Evolutionary conservation across 2,797 vertebrate species (phyloP).

Genomic region (Petrocephalus sullivani): DNA sequence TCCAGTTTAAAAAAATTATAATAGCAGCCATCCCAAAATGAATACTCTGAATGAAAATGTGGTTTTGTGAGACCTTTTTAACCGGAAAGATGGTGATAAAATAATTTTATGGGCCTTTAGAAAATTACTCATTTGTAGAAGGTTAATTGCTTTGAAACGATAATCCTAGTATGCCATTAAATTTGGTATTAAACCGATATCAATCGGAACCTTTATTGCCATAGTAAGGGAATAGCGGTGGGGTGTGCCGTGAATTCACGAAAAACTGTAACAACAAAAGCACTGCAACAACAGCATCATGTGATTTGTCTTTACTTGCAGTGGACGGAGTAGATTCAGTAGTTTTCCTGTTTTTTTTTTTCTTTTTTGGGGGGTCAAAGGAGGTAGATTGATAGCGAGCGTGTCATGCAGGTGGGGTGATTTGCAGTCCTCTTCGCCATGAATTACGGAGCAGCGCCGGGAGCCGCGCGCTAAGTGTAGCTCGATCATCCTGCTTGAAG

Average conservation of each 20-base stretch:
- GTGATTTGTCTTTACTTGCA: background rate
- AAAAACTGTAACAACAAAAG: background rate
- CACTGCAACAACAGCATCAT: background rate
- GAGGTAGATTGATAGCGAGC: background rate
- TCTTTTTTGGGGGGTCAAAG: background rate
- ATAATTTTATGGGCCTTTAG: background rate
- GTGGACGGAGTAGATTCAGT: background rate
- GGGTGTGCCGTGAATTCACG: background rate
- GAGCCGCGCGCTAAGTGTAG: background rate
- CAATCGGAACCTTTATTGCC: background rate
- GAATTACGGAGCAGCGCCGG: background rate
- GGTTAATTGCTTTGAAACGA: constrained; percentile 7
- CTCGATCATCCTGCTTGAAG: background rate
- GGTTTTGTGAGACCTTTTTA: background rate
- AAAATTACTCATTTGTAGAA: background rate
- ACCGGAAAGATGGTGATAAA: background rate
- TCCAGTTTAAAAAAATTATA: background rate
- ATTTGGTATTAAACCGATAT: constrained; percentile 8
- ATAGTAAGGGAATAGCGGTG: background rate
- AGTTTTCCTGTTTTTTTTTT: background rate
- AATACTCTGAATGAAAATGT: background rate
- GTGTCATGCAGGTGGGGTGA: background rate
- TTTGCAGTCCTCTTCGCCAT: background rate
- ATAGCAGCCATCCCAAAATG: background rate
- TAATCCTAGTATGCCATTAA: constrained; percentile 1